Conservation (phyloP, 2,113 vertebrate species). For the Anthoscopus minutus region DNA sequence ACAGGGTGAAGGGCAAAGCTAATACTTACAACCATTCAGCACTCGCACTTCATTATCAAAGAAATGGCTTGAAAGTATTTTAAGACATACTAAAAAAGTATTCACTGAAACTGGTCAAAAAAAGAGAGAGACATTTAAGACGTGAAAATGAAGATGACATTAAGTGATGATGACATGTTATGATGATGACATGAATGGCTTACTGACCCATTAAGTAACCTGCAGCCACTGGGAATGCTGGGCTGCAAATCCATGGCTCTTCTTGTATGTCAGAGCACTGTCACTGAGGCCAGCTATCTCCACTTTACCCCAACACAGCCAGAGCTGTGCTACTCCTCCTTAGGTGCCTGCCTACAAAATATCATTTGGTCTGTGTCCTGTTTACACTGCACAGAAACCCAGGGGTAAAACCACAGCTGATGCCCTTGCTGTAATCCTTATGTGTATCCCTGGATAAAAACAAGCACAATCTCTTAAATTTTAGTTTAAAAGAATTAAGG, state of each 20-base stretch:
- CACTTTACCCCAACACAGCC: background rate
- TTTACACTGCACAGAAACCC: background rate
- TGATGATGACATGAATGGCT: no score
- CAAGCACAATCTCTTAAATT: background rate
- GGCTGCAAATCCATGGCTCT: background rate
- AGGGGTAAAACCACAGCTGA: background rate
- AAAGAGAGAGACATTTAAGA: background rate
- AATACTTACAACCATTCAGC: background rate
- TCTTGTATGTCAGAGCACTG: rapidly evolving
- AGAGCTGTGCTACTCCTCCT: background rate
- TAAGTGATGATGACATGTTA: background rate
- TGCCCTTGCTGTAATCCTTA: background rate
- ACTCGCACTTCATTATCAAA: background rate
- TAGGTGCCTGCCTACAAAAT: background rate
- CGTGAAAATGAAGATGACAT: background rate
- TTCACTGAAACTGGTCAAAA: background rate
- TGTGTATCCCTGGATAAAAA: background rate
- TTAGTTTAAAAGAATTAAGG: background rate
- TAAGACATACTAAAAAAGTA: background rate
- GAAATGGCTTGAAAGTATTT: background rate
- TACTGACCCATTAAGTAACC: background rate
- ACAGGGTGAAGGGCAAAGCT: background rate
- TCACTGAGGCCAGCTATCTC: rapidly evolving
- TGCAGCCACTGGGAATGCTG: background rate
- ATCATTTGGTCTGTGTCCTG: background rate